Percentiles rank a stretch among this genome's conserved stretches.
phyloP scores from a whole-genome alignment of 1,140 invertebrate species.

The Meloidogyne chitwoodi region DNA sequence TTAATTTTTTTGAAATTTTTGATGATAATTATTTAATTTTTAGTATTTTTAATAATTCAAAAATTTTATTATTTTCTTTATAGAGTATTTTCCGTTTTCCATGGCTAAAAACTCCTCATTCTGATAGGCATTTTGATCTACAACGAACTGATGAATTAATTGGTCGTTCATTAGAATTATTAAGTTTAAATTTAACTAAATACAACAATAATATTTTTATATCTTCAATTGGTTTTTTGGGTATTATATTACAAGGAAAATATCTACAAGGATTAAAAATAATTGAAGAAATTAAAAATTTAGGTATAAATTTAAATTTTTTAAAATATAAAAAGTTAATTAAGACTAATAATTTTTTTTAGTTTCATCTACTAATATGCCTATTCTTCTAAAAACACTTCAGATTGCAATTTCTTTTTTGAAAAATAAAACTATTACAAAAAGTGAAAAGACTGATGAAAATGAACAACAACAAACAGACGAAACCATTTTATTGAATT shows the following conservation, averaged over 20 bases:
- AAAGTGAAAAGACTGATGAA: not conserved
- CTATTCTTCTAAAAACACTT: not conserved
- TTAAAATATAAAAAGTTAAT: too few species aligned
- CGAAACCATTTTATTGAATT: not conserved
- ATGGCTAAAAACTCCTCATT: constrained; percentile 75
- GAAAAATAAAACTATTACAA: not conserved
- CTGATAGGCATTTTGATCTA: constrained; percentile 83
- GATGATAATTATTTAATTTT: not conserved
- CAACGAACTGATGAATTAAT: constrained; percentile 68
- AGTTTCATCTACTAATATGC: not conserved
- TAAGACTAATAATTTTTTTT: too few species aligned
- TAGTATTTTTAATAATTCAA: constrained; percentile 6
- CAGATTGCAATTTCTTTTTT: not conserved
- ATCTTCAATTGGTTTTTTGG: not conserved
- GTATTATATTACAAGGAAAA: not conserved
- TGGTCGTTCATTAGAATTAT: constrained; percentile 73
- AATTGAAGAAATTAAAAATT: not conserved
- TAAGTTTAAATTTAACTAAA: constrained; percentile 18
- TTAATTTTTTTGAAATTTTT: not conserved
- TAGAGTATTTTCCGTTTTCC: constrained; percentile 72
- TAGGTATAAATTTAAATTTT: not conserved
- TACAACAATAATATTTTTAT: not conserved
- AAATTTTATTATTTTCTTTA: too few species aligned
- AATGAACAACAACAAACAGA: not conserved
- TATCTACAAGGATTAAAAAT: not conserved